A percentile compares a stretch with the other conserved stretches of the same genome.
Evolutionary conservation across 2,113 vertebrate genomes (phyloP).

Genomic region (Phalacrocorax carbo): DNA sequence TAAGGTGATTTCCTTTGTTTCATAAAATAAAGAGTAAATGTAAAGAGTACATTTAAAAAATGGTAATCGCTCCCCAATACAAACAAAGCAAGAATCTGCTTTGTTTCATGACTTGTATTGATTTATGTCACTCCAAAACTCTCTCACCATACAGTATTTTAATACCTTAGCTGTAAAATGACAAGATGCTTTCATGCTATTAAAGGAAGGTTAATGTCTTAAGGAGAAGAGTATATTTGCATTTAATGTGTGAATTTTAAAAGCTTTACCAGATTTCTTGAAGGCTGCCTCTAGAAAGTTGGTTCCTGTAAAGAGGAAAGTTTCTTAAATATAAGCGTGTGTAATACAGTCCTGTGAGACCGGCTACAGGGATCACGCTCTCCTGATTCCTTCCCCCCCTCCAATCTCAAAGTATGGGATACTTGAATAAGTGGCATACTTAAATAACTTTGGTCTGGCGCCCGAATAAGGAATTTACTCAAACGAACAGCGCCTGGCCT

Average conservation of each 20-base stretch:
- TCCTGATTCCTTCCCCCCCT: not conserved
- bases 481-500: fast-evolving
- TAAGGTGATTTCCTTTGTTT: not conserved
- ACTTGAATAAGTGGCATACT: fast-evolving
- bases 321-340: not conserved
- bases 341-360: not conserved
- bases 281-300: not conserved
- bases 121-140: not conserved
- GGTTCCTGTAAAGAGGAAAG: not conserved
- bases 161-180: constrained; percentile 10
- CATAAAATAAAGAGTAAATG: not conserved
- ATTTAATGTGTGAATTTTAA: constrained; percentile 14
- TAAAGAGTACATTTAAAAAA: not conserved
- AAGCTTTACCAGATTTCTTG: not conserved
- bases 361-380: too few relatives aligned
- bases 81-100: not conserved
- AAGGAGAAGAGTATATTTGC: not conserved
- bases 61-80: not conserved
- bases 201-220: constrained; percentile 15
- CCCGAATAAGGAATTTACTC: not conserved
- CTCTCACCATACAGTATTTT: not conserved
- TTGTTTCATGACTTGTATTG: not conserved
- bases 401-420: not conserved
- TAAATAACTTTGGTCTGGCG: not conserved
- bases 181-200: constrained; percentile 3